Percentiles rank a stretch among this genome's conserved stretches.
These are phyloP conservation scores for Isichthys henryi DNA, from an alignment of 2,113 vertebrate species.

Conservation along the genomic window DNA sequence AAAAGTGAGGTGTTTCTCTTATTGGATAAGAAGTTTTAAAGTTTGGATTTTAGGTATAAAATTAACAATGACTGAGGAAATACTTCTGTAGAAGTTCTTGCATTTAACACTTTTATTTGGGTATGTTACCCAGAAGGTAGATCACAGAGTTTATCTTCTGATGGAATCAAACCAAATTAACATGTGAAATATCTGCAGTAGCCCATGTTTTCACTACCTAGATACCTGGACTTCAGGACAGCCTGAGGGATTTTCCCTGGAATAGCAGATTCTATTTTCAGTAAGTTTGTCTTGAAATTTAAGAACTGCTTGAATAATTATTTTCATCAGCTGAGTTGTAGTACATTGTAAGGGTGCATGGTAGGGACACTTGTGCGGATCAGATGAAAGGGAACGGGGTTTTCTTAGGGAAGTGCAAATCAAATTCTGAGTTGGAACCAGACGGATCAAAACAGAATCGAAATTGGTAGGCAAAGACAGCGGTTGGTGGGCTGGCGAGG, in stretches of 20 bases:
- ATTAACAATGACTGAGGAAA: not conserved
- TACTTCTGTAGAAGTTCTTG: not conserved
- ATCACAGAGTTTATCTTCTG: not conserved
- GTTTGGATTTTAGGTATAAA: not conserved
- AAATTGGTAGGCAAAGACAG: not conserved
- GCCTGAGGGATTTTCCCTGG: not conserved
- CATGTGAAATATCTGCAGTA: not conserved
- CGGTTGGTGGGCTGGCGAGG: not conserved
- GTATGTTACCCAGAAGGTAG: not conserved
- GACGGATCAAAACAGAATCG: not conserved
- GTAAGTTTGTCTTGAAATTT: not conserved
- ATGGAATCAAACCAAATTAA: not conserved
- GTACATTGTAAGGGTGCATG: not conserved
- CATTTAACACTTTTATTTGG: not conserved
- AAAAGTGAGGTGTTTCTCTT: not conserved
- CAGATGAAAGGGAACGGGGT: not conserved
- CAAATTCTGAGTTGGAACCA: not conserved
- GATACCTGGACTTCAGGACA: not conserved
- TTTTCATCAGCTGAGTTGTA: not conserved
- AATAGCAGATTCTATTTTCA: not conserved
- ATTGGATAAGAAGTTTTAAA: not conserved
- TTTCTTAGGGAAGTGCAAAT: not conserved
- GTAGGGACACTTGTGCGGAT: not conserved
- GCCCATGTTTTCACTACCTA: not conserved
- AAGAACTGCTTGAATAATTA: not conserved